These are phyloP conservation scores for Barnardius zonarius DNA, from an alignment of 2,113 vertebrate genomes.

Conservation along the genomic window DNA sequence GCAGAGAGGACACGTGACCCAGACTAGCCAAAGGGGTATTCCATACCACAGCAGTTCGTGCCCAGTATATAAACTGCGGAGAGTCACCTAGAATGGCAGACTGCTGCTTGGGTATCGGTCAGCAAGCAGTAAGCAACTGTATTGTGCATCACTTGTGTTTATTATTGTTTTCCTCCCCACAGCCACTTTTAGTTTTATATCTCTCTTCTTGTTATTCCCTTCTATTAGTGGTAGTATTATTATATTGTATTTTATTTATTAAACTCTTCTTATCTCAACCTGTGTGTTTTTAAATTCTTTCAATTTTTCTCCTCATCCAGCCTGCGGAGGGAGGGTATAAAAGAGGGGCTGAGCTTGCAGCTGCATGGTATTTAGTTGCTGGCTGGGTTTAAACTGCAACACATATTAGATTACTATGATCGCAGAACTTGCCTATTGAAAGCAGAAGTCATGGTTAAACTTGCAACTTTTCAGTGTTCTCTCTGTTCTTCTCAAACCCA, in stretches of 20 bases:
- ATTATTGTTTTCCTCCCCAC: not conserved
- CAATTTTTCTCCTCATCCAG: not conserved
- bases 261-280: not conserved
- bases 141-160: not conserved
- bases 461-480: not conserved
- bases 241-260: not conserved
- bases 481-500: not conserved
- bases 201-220: not conserved
- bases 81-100: not conserved
- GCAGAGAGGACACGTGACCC: not conserved
- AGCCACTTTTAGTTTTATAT: not conserved
- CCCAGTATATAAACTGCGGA: not conserved
- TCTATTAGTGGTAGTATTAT: not conserved
- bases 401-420: not conserved
- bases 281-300: not conserved
- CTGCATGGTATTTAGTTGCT: not conserved
- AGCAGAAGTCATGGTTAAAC: not conserved
- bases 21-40: not conserved
- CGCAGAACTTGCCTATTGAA: not conserved
- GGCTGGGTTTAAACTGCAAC: not conserved
- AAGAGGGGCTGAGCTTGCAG: not conserved
- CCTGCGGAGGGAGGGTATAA: not conserved
- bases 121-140: not conserved
- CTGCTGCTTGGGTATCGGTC: not conserved
- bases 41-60: not conserved